Percentiles rank a stretch among this genome's conserved stretches.
These are phyloP conservation scores for Caenorhabditis doughertyi DNA, from an alignment of 2,888 invertebrate species.

Conservation along the genomic window DNA sequence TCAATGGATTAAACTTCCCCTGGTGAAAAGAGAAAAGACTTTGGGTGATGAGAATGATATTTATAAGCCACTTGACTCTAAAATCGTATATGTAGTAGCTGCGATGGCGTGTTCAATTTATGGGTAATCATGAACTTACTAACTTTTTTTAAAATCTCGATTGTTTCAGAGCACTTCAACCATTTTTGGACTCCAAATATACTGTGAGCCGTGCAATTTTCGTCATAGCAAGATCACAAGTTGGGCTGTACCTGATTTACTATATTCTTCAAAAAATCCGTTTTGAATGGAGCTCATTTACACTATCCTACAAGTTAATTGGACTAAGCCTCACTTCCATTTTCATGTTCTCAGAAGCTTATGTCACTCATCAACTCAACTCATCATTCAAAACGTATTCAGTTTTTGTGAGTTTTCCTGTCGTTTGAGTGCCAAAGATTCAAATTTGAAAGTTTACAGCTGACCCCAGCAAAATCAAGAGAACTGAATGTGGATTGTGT, in stretches of 20 bases:
- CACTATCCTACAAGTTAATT: not conserved
- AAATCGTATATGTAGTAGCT: not conserved
- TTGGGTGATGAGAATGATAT: slow-evolving; percentile 10
- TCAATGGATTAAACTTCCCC: slow-evolving; percentile 20
- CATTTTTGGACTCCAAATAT: not conserved
- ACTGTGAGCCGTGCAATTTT: not conserved
- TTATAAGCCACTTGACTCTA: slow-evolving; percentile 23
- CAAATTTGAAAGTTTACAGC: not conserved
- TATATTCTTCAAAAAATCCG: slow-evolving; percentile 26
- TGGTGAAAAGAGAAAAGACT: not conserved
- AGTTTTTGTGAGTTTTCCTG: not conserved
- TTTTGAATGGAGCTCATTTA: slow-evolving; percentile 13
- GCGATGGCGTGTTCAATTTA: not conserved
- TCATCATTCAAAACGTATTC: not conserved
- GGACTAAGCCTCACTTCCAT: not conserved
- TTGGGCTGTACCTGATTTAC: slow-evolving; percentile 7
- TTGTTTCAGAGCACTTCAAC: not conserved
- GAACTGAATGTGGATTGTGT: slow-evolving; percentile 22
- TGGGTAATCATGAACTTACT: not conserved
- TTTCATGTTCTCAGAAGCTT: not conserved
- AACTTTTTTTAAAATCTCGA: not conserved
- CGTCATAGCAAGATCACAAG: not conserved
- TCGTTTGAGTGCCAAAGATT: too few species aligned
- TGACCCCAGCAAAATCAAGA: slow-evolving; percentile 26
- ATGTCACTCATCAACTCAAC: not conserved